Conservation (phyloP, 2,797 vertebrate genomes). For the Limnodromus scolopaceus region DNA sequence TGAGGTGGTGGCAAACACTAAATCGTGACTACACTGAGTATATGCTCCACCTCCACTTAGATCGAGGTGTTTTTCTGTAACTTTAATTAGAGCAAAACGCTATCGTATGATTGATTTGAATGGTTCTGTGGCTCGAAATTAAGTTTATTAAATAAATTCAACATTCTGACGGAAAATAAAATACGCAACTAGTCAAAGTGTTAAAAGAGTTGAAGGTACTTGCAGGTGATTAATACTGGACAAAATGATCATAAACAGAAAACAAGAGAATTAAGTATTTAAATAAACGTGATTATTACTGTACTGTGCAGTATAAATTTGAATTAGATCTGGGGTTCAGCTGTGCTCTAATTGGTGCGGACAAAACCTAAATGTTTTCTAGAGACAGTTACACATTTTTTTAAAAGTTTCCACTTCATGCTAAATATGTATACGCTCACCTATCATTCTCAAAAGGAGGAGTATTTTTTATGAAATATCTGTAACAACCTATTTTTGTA, state of each 20-base stretch:
- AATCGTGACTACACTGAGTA: background rate
- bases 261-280: background rate
- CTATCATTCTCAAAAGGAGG: background rate
- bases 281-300: background rate
- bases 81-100: background rate
- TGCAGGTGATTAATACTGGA: background rate
- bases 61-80: background rate
- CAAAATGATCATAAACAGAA: background rate
- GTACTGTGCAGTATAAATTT: background rate
- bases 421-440: background rate
- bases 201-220: background rate
- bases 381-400: background rate
- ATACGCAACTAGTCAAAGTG: background rate
- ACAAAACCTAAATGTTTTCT: background rate
- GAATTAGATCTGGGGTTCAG: background rate
- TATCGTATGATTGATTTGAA: background rate
- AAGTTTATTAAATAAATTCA: background rate
- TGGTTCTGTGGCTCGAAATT: background rate
- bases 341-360: background rate
- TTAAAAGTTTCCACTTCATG: background rate
- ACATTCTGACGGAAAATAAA: background rate
- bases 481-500: slow-evolving; percentile 68
- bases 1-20: background rate
- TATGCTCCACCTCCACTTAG: background rate
- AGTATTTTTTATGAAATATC: slow-evolving; percentile 58